Evolutionary conservation across 2,888 invertebrate species (phyloP).

Genomic region (Cheilosia vernalis): DNA sequence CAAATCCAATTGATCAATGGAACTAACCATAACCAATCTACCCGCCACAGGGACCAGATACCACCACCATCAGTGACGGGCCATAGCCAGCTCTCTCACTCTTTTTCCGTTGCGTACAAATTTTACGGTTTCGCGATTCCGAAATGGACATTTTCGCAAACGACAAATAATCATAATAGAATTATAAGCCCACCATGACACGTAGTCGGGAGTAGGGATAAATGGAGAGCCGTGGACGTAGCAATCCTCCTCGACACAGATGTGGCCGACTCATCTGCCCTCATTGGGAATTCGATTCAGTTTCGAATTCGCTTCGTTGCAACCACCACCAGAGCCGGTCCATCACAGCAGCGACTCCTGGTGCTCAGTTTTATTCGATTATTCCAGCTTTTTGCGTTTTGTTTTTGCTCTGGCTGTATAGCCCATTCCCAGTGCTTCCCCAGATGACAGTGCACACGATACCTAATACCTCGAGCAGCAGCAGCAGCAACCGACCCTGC

Average conservation of each 20-base stretch:
- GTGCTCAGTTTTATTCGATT: slow-evolving; percentile 68
- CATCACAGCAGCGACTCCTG: slow-evolving; percentile 36
- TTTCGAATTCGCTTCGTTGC: slow-evolving; percentile 56
- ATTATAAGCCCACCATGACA: slow-evolving; percentile 49
- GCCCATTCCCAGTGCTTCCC: neutral
- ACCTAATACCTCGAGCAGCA: slow-evolving; percentile 47
- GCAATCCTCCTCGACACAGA: slow-evolving; percentile 39
- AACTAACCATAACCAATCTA: slow-evolving; percentile 38
- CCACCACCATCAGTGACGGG: neutral
- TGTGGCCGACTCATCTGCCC: slow-evolving; percentile 27
- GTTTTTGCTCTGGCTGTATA: slow-evolving; percentile 1
- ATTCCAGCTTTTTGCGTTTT: slow-evolving; percentile 65
- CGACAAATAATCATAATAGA: slow-evolving; percentile 70
- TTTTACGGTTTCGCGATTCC: slow-evolving; percentile 65
- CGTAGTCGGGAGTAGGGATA: neutral
- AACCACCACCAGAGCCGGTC: slow-evolving; percentile 31
- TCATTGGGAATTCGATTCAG: slow-evolving; percentile 56
- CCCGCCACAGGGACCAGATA: slow-evolving; percentile 30
- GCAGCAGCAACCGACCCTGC: neutral
- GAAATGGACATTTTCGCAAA: slow-evolving; percentile 65
- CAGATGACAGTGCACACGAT: slow-evolving; percentile 37
- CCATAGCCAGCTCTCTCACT: too few relatives aligned
- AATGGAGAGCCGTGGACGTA: neutral
- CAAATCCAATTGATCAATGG: slow-evolving; percentile 65
- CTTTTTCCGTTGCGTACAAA: slow-evolving; percentile 9